Conservation (phyloP, 2,888 invertebrate species). For the Furcula furcula region DNA sequence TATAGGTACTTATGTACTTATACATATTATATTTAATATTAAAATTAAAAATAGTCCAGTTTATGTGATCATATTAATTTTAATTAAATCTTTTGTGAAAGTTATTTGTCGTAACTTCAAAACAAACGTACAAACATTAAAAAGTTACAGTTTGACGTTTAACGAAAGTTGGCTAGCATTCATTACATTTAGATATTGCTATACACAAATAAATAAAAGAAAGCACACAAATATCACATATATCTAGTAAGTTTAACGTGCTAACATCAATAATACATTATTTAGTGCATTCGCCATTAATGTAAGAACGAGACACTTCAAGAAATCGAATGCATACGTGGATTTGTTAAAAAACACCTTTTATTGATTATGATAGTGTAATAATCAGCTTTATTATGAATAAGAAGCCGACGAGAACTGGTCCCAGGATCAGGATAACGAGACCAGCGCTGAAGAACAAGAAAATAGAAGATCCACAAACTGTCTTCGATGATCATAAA, state of each 20-base stretch:
- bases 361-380: conserved; percentile 4
- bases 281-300: background rate
- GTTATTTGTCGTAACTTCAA: background rate
- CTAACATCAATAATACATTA: background rate
- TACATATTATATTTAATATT: too few relatives aligned
- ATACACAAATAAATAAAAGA: background rate
- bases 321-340: conserved; percentile 42
- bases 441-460: conserved; percentile 45
- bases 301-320: background rate
- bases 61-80: too few relatives aligned
- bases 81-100: too few relatives aligned
- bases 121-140: conserved; percentile 3
- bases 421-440: conserved; percentile 67
- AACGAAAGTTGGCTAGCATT: background rate
- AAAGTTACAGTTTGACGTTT: conserved; percentile 2
- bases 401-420: conserved; percentile 62
- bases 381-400: conserved; percentile 54
- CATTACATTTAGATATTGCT: conserved; percentile 3
- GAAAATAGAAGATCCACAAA: conserved; percentile 43
- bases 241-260: background rate
- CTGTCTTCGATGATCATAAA: conserved; percentile 47
- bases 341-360: conserved; percentile 12
- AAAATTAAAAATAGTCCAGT: too few relatives aligned
- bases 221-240: background rate
- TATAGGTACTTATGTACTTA: too few relatives aligned